Evolutionary conservation across 2,888 invertebrate species (phyloP).

Genomic region (Capitulum mitella): DNA sequence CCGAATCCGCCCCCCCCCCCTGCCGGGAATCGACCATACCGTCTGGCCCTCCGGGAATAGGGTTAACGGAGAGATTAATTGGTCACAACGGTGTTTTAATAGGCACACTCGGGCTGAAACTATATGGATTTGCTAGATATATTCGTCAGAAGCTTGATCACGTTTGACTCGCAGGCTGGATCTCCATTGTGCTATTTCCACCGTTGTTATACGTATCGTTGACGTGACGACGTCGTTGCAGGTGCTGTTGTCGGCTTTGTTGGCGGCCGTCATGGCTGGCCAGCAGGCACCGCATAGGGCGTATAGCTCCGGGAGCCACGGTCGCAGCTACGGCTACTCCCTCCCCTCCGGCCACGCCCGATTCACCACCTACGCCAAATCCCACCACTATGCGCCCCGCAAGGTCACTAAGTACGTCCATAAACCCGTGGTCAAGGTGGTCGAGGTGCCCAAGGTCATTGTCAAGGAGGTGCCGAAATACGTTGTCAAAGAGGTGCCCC

Average conservation of each 20-base stretch:
- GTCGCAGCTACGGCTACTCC: neutral
- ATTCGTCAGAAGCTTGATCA: neutral
- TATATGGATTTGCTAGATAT: neutral
- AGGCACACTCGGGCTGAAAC: neutral
- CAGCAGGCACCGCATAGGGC: neutral
- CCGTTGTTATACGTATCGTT: too few relatives aligned
- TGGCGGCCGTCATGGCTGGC: neutral
- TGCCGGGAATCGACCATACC: too few relatives aligned
- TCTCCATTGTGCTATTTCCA: neutral
- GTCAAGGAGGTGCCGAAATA: neutral
- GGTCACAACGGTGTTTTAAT: neutral
- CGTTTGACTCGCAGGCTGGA: neutral
- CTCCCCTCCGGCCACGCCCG: slow-evolving; percentile 6
- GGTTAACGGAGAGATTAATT: neutral
- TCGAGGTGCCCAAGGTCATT: neutral
- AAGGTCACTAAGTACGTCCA: neutral
- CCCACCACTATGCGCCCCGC: neutral
- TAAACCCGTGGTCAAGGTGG: neutral
- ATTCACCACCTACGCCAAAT: neutral
- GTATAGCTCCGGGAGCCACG: slow-evolving; percentile 15
- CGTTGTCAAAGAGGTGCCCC: neutral
- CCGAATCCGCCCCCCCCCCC: too few relatives aligned
- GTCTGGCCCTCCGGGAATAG: too few relatives aligned
- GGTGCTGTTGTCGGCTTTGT: neutral
- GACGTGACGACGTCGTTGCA: too few relatives aligned